Evolutionary conservation across 2,797 vertebrate species (phyloP).

Genomic region (Sarcophilus harrisii): DNA sequence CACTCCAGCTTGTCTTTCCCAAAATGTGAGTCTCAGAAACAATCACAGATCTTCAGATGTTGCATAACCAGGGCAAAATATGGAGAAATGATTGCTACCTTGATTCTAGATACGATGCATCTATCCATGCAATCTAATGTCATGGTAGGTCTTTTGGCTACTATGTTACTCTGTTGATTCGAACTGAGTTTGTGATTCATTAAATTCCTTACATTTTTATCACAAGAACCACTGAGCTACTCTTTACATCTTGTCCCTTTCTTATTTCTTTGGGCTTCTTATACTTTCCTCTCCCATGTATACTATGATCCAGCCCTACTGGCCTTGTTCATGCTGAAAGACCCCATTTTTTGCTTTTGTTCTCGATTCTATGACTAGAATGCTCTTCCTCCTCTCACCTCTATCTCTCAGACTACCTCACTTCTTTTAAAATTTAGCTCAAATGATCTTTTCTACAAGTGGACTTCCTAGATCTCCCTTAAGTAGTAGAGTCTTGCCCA

Average conservation of each 20-base stretch:
- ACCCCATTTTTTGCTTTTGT: neutral
- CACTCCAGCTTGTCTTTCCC: neutral
- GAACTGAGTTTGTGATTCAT: neutral
- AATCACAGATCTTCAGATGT: neutral
- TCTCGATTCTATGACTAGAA: neutral
- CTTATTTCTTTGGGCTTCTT: neutral
- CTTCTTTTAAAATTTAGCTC: neutral
- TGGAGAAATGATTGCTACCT: neutral
- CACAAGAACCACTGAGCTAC: neutral
- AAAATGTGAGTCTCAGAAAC: neutral
- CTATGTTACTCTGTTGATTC: neutral
- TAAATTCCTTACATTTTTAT: neutral
- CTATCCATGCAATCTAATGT: neutral
- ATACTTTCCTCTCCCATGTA: neutral
- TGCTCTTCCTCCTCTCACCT: neutral
- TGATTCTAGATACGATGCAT: neutral
- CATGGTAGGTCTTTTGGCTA: neutral
- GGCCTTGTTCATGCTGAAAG: neutral
- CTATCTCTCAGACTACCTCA: neutral
- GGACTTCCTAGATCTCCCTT: neutral
- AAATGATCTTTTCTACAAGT: neutral
- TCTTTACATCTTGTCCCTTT: neutral
- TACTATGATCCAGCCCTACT: neutral
- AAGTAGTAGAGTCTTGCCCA: neutral
- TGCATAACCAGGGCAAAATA: neutral